Evolutionary conservation across 2,797 vertebrate species (phyloP).

Genomic region (Kryptopterus vitreolus): DNA sequence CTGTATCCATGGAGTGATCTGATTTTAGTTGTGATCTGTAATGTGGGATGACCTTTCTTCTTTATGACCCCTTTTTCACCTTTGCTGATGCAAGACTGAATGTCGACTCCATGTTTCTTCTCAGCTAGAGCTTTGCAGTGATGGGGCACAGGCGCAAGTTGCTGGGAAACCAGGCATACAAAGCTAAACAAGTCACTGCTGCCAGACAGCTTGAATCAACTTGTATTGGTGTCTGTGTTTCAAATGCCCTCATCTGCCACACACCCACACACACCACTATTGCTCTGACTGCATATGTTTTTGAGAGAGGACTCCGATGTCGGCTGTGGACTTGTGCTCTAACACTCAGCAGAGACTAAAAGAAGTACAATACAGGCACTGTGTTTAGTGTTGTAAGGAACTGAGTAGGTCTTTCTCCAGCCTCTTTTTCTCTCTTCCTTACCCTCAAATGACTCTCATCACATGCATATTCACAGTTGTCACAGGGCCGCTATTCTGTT

Average conservation of each 20-base stretch:
- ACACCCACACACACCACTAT: slow-evolving; percentile 32
- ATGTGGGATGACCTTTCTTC: neutral
- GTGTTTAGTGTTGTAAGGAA: slow-evolving; percentile 45
- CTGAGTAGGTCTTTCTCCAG: slow-evolving; percentile 44
- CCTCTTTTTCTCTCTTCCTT: slow-evolving; percentile 34
- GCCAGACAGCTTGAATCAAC: slow-evolving; percentile 55
- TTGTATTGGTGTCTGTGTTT: slow-evolving; percentile 49
- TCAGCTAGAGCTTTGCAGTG: slow-evolving; percentile 33
- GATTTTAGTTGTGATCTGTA: neutral
- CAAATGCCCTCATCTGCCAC: slow-evolving; percentile 17
- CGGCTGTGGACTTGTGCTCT: slow-evolving; percentile 44
- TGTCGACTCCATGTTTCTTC: slow-evolving; percentile 36
- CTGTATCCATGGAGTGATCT: neutral
- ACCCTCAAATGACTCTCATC: slow-evolving; percentile 44
- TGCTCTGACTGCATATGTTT: slow-evolving; percentile 51
- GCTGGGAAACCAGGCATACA: slow-evolving; percentile 48
- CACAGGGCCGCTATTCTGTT: neutral
- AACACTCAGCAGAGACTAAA: slow-evolving; percentile 51
- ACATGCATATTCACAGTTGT: slow-evolving; percentile 38
- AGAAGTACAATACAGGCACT: slow-evolving; percentile 53
- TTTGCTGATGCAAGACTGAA: slow-evolving; percentile 33
- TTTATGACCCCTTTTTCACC: slow-evolving; percentile 32
- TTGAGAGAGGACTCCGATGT: slow-evolving; percentile 47
- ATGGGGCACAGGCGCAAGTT: slow-evolving; percentile 41
- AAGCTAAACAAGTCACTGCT: slow-evolving; percentile 51